Percentiles rank a stretch among this genome's conserved stretches.
These are phyloP conservation scores for Neodiprion lecontei DNA, from an alignment of 1,140 invertebrate genomes.

Conservation along the genomic window DNA sequence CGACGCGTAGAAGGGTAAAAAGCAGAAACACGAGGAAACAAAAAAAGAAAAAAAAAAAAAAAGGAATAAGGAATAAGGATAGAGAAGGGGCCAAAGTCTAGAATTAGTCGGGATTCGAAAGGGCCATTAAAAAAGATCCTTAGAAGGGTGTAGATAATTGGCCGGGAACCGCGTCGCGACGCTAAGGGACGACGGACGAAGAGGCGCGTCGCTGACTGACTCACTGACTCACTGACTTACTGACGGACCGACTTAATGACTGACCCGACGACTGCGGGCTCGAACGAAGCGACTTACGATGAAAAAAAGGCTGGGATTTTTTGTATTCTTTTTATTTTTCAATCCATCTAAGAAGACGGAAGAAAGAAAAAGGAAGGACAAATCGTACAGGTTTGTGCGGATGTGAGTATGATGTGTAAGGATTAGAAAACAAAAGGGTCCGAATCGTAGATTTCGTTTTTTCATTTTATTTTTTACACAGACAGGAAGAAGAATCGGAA, in stretches of 20 bases:
- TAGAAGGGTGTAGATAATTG: slow-evolving; percentile 42
- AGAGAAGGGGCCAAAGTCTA: slow-evolving; percentile 37
- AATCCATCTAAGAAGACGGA: too few species aligned
- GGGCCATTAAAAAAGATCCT: slow-evolving; percentile 45
- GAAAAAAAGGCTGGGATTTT: too few species aligned
- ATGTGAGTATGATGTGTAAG: too few species aligned
- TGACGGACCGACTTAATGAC: neutral
- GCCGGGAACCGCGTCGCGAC: slow-evolving; percentile 21
- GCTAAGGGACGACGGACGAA: neutral
- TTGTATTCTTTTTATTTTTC: too few species aligned
- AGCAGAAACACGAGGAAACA: too few species aligned
- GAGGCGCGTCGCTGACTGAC: slow-evolving; percentile 16
- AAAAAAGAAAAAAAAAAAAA: neutral
- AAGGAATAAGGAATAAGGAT: neutral
- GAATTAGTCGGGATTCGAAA: slow-evolving; percentile 40
- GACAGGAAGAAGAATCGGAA: slow-evolving; percentile 14
- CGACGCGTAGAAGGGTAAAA: too few species aligned
- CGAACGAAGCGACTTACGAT: too few species aligned
- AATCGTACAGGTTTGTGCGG: too few species aligned
- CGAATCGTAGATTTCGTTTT: too few species aligned
- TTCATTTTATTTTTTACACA: neutral
- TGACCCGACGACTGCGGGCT: too few species aligned
- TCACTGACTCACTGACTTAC: slow-evolving; percentile 24
- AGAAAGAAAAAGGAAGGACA: too few species aligned
- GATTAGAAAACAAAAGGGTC: too few species aligned